A percentile compares a stretch with the other conserved stretches of the same genome.
These are phyloP conservation scores for Malacoctenus gilli DNA, from an alignment of 2,797 vertebrate genomes.

Conservation along the genomic window DNA sequence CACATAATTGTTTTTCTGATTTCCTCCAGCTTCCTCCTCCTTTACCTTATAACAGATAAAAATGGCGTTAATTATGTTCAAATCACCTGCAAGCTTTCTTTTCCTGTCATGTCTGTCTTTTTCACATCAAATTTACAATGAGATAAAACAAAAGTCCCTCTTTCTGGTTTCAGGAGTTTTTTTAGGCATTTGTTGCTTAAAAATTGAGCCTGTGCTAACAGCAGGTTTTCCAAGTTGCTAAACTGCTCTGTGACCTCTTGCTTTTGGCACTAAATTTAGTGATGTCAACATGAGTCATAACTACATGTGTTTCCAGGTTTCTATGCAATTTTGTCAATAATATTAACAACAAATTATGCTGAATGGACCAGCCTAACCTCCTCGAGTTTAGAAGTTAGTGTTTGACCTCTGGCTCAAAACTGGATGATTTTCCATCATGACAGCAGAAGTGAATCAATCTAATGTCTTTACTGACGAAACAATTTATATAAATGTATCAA, in stretches of 20 bases:
- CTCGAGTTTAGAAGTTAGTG: too few species aligned
- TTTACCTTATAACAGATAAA: too few species aligned
- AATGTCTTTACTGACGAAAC: too few species aligned
- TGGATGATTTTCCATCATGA: too few species aligned
- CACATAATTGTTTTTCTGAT: not conserved
- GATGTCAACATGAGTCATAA: slow-evolving; percentile 40
- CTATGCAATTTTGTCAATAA: slow-evolving; percentile 24
- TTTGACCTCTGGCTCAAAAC: too few species aligned
- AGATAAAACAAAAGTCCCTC: too few species aligned
- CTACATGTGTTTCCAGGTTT: slow-evolving; percentile 18
- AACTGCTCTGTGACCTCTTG: slow-evolving; percentile 34
- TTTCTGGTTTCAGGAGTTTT: slow-evolving; percentile 11
- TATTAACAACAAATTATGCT: too few species aligned
- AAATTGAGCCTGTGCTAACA: slow-evolving; percentile 39
- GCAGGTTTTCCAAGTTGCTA: slow-evolving; percentile 44
- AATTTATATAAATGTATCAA: too few species aligned
- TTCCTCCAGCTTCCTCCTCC: slow-evolving; percentile 1
- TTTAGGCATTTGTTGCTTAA: slow-evolving; percentile 31
- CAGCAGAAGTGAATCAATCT: too few species aligned
- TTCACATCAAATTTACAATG: too few species aligned
- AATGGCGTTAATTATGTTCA: slow-evolving; percentile 9
- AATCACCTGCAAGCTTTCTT: slow-evolving; percentile 1
- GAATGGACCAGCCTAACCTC: too few species aligned
- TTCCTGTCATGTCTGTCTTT: slow-evolving; percentile 5
- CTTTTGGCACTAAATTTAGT: slow-evolving; percentile 46